Evolutionary conservation across 2,113 vertebrate species (phyloP).

Genomic region (Rissa tridactyla): DNA sequence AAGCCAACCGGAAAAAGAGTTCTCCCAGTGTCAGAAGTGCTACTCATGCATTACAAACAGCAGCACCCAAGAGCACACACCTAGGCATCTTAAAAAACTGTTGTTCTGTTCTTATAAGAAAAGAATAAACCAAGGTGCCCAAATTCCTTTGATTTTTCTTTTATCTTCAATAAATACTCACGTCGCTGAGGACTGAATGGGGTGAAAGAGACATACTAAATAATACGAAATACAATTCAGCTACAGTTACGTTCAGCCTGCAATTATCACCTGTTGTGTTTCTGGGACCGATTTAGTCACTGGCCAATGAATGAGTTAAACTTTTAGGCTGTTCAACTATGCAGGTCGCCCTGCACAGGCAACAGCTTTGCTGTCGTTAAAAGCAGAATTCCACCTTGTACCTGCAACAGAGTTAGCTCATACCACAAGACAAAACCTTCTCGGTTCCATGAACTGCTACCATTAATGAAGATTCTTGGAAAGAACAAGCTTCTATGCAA

Average conservation of each 20-base stretch:
- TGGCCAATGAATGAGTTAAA: neutral
- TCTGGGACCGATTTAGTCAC: neutral
- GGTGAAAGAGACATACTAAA: neutral
- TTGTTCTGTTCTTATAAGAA: neutral
- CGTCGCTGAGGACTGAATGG: neutral
- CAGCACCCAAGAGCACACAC: neutral
- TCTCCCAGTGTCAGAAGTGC: neutral
- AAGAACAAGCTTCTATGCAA: neutral
- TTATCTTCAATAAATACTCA: neutral
- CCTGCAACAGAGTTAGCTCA: rapidly evolving
- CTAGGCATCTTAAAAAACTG: neutral
- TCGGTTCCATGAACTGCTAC: neutral
- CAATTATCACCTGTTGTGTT: neutral
- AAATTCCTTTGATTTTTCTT: neutral
- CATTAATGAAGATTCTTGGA: neutral
- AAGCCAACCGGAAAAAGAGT: neutral
- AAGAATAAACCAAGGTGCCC: neutral
- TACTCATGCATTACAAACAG: neutral
- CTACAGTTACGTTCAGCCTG: neutral
- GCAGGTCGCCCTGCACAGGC: neutral
- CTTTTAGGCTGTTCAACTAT: rapidly evolving
- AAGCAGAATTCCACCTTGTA: neutral
- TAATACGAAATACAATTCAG: neutral
- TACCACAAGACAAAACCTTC: rapidly evolving
- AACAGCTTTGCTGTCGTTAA: neutral